These are phyloP conservation scores for Eupelmus urozonus DNA, from an alignment of 2,888 invertebrate genomes.

Conservation along the genomic window DNA sequence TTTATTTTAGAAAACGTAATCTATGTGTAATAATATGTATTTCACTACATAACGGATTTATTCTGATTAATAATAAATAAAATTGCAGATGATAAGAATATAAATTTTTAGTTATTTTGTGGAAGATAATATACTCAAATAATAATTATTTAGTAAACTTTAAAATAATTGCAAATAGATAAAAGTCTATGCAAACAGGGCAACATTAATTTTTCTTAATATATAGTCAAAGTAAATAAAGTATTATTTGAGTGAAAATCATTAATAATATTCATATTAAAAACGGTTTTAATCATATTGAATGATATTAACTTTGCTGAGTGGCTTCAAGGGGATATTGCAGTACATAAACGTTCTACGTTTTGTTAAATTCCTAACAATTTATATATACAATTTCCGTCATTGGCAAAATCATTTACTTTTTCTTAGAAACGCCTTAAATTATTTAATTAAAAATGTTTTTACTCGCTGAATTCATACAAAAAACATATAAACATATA, in stretches of 20 bases:
- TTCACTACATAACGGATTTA: slow-evolving; percentile 34
- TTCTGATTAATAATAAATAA: slow-evolving; percentile 44
- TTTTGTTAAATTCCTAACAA: neutral
- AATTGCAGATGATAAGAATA: slow-evolving; percentile 36
- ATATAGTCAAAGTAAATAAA: no score
- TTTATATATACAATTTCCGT: slow-evolving; percentile 14
- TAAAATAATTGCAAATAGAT: slow-evolving; percentile 9
- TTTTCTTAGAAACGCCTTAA: neutral
- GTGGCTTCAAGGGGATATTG: neutral
- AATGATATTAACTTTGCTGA: no score
- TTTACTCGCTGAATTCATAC: slow-evolving; percentile 43
- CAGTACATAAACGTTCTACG: neutral
- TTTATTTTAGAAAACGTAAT: slow-evolving; percentile 26
- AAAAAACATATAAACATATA: slow-evolving; percentile 55
- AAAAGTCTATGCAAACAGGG: neutral
- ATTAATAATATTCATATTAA: no score
- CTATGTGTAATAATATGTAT: slow-evolving; percentile 37
- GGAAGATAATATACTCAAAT: slow-evolving; percentile 14
- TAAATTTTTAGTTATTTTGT: slow-evolving; percentile 20
- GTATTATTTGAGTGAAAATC: no score
- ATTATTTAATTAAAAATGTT: slow-evolving; percentile 50
- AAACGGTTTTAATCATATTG: no score
- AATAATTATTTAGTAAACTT: neutral
- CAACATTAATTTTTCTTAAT: neutral
- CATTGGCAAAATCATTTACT: slow-evolving; percentile 12